Base-by-base conservation (phyloP, 1,140 invertebrate genomes). In the Ladona fulva region DNA sequence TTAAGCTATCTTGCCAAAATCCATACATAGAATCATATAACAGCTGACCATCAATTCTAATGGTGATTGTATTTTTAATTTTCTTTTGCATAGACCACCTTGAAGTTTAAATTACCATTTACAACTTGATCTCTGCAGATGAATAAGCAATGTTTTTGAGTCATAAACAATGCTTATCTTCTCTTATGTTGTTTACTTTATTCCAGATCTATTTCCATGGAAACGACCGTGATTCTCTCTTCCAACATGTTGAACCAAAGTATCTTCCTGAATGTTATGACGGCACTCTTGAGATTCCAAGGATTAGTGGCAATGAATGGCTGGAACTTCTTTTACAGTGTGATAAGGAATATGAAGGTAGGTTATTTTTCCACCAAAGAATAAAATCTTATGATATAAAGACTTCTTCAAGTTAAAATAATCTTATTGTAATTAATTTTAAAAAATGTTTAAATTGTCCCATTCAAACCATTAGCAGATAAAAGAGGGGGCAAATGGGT, bases 121-220 rank as follows among this genome's bases (percentile, higher is more conserved):
- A n/a, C n/a, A n/a, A n/a, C n/a, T n/a, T n/a, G n/a, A n/a, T n/a
- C n/a, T n/a, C n/a, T n/a, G n/a, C n/a, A n/a, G n/a, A n/a, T n/a
- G n/a, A n/a, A n/a, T n/a, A n/a, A n/a, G n/a, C n/a, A n/a, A n/a
- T n/a, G n/a, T n/a, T n/a, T n/a, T n/a, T n/a, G n/a, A n/a, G n/a
- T n/a, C n/a, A n/a, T n/a, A n/a, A n/a, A n/a, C n/a, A 37, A 37
- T 37, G 29, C 29, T 37, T 37, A 8, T 37, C 29, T 37, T 37
- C 29, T 37, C 29, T 37, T 37, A 5, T 37, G 29, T 6, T 66
- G 1, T 66, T 6, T 24, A 37, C 16, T 79, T 77, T 81, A 29
- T 82, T 85, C 12, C 78, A 91, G 90, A 94, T 95, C 74, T 88
- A 92, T 79, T 93, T 95, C 83, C 93, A 95, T 83, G 93, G 94